Conservation (phyloP, 2,888 invertebrate species). For the Zonitis immaculata region DNA sequence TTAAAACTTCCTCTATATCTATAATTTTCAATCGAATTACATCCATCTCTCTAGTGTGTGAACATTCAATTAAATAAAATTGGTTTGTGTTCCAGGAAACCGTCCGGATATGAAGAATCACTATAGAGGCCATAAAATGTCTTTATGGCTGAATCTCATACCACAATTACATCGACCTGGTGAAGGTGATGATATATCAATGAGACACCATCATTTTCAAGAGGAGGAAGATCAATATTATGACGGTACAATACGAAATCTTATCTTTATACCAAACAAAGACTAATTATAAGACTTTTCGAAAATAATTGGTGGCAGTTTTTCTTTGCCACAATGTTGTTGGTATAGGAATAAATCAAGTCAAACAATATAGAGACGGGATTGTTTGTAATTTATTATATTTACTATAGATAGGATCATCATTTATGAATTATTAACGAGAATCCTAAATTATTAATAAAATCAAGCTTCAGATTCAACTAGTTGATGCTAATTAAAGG, state of each 20-base stretch:
- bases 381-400: no score
- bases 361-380: no score
- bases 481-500: no score
- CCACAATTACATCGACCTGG: slow-evolving; percentile 84
- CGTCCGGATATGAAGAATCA: slow-evolving; percentile 81
- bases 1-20: not conserved
- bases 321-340: not conserved
- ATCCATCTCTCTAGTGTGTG: not conserved
- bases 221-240: slow-evolving; percentile 75
- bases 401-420: no score
- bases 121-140: slow-evolving; percentile 90
- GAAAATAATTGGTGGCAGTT: not conserved
- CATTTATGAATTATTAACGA: no score
- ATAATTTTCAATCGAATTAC: no score
- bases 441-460: no score
- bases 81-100: slow-evolving; percentile 50
- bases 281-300: no score
- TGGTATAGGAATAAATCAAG: no score
- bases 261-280: not conserved
- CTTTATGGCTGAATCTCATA: slow-evolving; percentile 82
- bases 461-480: no score
- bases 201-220: slow-evolving; percentile 83
- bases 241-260: slow-evolving; percentile 63
- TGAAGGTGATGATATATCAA: slow-evolving; percentile 69
- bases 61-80: not conserved